Base-by-base conservation (phyloP, 2,888 invertebrate species). In the Chrysomela aeneicollis region DNA sequence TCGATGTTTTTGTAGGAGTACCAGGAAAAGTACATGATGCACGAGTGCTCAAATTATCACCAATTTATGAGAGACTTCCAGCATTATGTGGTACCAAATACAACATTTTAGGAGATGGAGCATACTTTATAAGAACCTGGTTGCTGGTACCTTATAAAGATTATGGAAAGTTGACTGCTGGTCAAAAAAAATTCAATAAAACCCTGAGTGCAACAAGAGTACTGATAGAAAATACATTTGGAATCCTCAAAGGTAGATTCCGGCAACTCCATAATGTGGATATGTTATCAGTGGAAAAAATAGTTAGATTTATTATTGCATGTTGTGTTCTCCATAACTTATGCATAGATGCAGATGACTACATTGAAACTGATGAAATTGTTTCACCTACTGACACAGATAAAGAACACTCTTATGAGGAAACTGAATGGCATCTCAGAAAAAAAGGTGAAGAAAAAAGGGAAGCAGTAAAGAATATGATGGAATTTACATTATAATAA, bases 241-340 rank as follows among this genome's bases (percentile, higher is more conserved):
- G 50, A 22, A 42, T 59, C 3, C 21, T 19, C n/a, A n/a, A n/a
- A n/a, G n/a, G n/a, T n/a, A n/a, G n/a, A n/a, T n/a, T n/a, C n/a
- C n/a, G n/a, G n/a, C n/a, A n/a, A n/a, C n/a, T n/a, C n/a, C n/a
- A n/a, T n/a, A n/a, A n/a, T n/a, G n/a, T n/a, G n/a, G n/a, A n/a
- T n/a, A n/a, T n/a, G n/a, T n/a, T n/a, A n/a, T n/a, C n/a, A n/a
- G n/a, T n/a, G n/a, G n/a, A n/a, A n/a, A n/a, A n/a, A n/a, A n/a
- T n/a, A n/a, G n/a, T n/a, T n/a, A n/a, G n/a, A n/a, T n/a, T n/a
- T n/a, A 47, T 47, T 8, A 15, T 17, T 47, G 18, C 35, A 18
- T 59, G 59, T 50, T 51, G 59, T 50, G 50, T 30, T 37, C 22
- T 60, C 15, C 60, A 60, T 42, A 60, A 60, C 52, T 32, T 60